A percentile compares a stretch with the other conserved stretches of the same genome.
These are phyloP conservation scores for Perodicticus potto DNA, from an alignment of 2,797 vertebrate species.

Conservation along the genomic window DNA sequence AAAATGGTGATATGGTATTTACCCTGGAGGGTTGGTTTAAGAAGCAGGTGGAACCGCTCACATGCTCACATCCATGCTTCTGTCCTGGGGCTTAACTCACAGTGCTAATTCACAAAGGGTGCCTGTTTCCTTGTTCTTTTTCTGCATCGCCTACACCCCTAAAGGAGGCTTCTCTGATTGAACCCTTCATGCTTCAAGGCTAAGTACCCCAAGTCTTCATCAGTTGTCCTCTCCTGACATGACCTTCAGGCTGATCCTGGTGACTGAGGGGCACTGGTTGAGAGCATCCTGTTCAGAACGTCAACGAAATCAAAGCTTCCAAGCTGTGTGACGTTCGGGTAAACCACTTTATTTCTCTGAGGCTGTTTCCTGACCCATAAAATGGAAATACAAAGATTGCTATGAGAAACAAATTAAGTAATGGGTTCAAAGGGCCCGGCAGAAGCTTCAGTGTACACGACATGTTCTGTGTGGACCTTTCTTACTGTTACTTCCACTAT, in stretches of 20 bases:
- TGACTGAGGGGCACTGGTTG: neutral
- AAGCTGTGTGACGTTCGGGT: neutral
- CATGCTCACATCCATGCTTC: neutral
- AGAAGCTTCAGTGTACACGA: neutral
- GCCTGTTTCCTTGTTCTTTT: neutral
- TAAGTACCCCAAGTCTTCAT: neutral
- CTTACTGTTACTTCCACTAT: too few species aligned
- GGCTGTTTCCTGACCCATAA: neutral
- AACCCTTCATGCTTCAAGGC: neutral
- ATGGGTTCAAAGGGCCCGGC: rapidly evolving
- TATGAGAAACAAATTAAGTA: neutral
- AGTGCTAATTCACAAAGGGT: too few species aligned
- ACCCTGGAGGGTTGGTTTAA: neutral
- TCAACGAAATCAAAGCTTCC: neutral
- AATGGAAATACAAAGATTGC: neutral
- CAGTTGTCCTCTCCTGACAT: neutral
- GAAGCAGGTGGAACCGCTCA: neutral
- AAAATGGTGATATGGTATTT: neutral
- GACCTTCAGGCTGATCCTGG: too few species aligned
- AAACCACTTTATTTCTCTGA: neutral
- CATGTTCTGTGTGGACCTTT: neutral
- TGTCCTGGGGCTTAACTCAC: neutral
- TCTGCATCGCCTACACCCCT: neutral
- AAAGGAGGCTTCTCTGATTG: neutral
- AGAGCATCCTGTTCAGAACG: neutral